These are phyloP conservation scores for Drosophila teissieri DNA, from an alignment of 1,140 invertebrate genomes.

Conservation along the genomic window DNA sequence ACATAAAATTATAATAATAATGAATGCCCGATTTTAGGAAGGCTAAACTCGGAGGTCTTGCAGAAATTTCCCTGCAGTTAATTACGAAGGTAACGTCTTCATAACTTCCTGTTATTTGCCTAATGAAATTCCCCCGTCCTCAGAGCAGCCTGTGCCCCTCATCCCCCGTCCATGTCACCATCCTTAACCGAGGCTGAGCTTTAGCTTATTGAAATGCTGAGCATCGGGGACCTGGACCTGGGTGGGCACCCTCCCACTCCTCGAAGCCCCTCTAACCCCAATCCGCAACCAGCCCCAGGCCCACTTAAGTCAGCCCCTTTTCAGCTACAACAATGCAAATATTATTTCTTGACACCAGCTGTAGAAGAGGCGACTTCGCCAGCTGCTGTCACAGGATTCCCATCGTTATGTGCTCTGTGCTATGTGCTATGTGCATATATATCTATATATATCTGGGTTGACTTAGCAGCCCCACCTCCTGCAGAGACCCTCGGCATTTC, in stretches of 20 bases:
- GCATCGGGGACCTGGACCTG: slow-evolving; percentile 5
- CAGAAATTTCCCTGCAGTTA: slow-evolving; percentile 25
- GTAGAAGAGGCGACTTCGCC: slow-evolving; percentile 16
- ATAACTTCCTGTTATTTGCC: slow-evolving; percentile 47
- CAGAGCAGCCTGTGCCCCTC: not conserved
- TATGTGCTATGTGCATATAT: not conserved
- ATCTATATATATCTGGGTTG: not conserved
- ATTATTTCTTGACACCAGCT: slow-evolving; percentile 56
- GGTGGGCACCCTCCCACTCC: too few relatives aligned
- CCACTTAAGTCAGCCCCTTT: slow-evolving; percentile 27
- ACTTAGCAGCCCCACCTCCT: not conserved
- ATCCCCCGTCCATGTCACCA: not conserved
- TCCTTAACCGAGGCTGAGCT: slow-evolving; percentile 11
- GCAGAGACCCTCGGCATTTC: slow-evolving; percentile 24
- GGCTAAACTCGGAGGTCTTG: not conserved
- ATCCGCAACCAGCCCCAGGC: slow-evolving; percentile 9
- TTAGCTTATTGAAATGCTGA: slow-evolving; percentile 48
- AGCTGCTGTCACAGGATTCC: slow-evolving; percentile 45
- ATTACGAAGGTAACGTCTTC: slow-evolving; percentile 46
- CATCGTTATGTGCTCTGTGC: not conserved
- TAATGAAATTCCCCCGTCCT: slow-evolving; percentile 40
- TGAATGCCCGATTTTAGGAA: too few relatives aligned
- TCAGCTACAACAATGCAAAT: slow-evolving; percentile 45
- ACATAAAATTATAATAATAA: too few relatives aligned
- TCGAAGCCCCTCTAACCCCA: slow-evolving; percentile 2